phyloP scores from a whole-genome alignment of 2,113 vertebrate genomes.

The Megaceryle maxima region DNA sequence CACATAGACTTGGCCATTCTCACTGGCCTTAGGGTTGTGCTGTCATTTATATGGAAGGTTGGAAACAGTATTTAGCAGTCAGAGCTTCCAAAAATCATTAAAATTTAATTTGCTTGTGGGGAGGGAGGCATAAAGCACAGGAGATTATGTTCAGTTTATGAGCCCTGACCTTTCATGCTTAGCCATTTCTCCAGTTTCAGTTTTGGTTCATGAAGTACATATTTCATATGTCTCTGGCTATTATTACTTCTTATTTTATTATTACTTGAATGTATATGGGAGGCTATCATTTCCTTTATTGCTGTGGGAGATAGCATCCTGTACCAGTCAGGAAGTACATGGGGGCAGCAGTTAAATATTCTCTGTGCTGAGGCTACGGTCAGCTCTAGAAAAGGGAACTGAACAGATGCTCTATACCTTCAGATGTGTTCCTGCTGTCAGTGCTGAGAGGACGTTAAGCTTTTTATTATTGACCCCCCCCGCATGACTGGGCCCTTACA shows the following conservation, averaged over 20 bases:
- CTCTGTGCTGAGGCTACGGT: neutral
- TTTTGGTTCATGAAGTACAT: constrained; percentile 67
- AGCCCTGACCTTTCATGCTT: constrained; percentile 72
- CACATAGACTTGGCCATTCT: neutral
- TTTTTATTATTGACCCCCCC: neutral
- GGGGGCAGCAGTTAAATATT: neutral
- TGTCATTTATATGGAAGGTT: constrained; percentile 47
- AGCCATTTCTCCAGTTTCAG: constrained; percentile 70
- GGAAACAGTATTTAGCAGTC: constrained; percentile 57
- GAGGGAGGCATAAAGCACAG: constrained; percentile 60
- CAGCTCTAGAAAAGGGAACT: neutral
- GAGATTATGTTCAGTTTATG: constrained; percentile 76
- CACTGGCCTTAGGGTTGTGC: neutral
- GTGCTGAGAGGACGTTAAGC: neutral
- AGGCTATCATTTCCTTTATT: constrained; percentile 68
- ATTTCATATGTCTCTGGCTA: constrained; percentile 71
- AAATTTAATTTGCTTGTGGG: constrained; percentile 75
- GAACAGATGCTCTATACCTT: constrained; percentile 8
- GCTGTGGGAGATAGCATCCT: constrained; percentile 53
- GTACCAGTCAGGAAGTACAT: constrained; percentile 45
- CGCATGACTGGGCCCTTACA: neutral
- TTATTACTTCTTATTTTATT: constrained; percentile 70
- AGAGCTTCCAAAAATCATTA: constrained; percentile 71
- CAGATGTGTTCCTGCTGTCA: neutral
- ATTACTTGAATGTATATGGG: constrained; percentile 59